A percentile compares a stretch with the other conserved stretches of the same genome.
Evolutionary conservation across 2,888 invertebrate species (phyloP).

Genomic region (Morpho deidamia): DNA sequence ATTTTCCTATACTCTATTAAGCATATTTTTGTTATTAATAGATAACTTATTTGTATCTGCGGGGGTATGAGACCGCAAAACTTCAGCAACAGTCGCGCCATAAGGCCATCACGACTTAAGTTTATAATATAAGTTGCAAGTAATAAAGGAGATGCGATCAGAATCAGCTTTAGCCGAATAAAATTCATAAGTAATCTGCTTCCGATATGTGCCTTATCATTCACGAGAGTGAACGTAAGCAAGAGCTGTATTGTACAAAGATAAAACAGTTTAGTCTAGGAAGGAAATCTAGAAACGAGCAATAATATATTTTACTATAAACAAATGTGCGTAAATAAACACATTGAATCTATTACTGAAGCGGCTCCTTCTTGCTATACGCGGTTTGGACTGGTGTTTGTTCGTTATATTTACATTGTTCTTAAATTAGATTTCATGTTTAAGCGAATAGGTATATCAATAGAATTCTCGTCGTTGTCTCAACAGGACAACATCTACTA

Average conservation of each 20-base stretch:
- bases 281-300: constrained; percentile 26
- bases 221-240: constrained; percentile 53
- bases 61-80: no score
- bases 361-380: constrained; percentile 25
- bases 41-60: no score
- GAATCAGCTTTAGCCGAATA: no score
- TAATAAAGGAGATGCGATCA: no score
- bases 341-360: constrained; percentile 10
- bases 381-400: background rate
- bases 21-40: no score
- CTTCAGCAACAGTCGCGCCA: no score
- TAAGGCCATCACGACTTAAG: no score
- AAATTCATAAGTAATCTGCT: background rate
- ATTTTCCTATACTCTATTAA: no score
- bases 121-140: no score
- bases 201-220: constrained; percentile 55
- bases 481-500: no score
- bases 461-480: no score
- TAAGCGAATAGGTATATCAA: background rate
- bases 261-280: constrained; percentile 43
- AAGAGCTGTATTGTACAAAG: constrained; percentile 40
- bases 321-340: constrained; percentile 22
- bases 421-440: background rate
- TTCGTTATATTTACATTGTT: background rate
- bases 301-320: constrained; percentile 19